Base-by-base conservation (phyloP, 2,113 vertebrate species). In the Cisticola juncidis region DNA sequence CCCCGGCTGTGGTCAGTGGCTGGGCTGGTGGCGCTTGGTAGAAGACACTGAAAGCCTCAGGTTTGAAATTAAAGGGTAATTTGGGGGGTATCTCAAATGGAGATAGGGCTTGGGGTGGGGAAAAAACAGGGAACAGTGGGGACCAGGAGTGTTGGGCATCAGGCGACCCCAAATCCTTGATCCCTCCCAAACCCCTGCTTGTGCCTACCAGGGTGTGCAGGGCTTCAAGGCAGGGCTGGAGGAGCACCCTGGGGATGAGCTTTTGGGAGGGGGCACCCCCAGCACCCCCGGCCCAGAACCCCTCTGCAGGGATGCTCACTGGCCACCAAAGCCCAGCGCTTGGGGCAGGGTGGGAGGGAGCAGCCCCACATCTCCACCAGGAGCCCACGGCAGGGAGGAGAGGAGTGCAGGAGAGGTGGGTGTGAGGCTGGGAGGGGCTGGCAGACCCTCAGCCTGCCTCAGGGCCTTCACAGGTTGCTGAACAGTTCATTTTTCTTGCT, bases 401-500 rank as follows among this genome's bases (percentile, higher is more conserved):
- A 40, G 19, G 45, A 71, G 77, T 12, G 12, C 40, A 79, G 81
- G 36, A 86, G 73, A 72, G n/a, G 53, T n/a, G 51, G n/a, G 40
- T 51, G 50, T 1, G 0, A 62, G 28, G 72, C 71, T 3, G 1
- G 35, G 42, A 18, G 10, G 5, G 36, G 9, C 5, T 12, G 4
- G 20, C 14, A 31, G 61, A 54, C 79, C 54, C 64, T 76, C 33
- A 1, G 54, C 77, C 54, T 3, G 1, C 61, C 87, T 88, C 33
- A 0, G 13, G 38, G 51, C 23, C 78, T 89, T 98, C 98, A 99
- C 97, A 99, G 98, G 95, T 99, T 99, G 97, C 99, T 99, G 95
- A 99, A 99, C 73, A 99, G 99, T 97, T 99, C 99, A 0, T 99
- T 99, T 97, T 99, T 99, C 99, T 99, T 99, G 98, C 98, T 99